Conservation (phyloP, 2,113 vertebrate species). For the Thymallus thymallus region DNA sequence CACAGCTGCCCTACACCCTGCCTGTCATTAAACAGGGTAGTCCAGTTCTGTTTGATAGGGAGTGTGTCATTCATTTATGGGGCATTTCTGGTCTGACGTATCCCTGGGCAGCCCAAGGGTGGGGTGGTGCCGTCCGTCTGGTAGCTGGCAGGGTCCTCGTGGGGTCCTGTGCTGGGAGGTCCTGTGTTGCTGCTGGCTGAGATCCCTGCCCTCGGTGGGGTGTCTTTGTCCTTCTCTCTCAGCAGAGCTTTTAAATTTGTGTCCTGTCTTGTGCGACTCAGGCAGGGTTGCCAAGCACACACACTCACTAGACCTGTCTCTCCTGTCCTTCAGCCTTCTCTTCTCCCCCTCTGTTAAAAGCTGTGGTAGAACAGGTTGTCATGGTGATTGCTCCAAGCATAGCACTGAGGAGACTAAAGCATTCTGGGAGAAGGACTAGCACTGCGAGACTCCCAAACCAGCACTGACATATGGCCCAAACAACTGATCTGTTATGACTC, state of each 20-base stretch:
- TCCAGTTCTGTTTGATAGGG: neutral
- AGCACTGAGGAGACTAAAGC: too few species aligned
- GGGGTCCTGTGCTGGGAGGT: neutral
- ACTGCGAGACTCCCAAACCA: too few species aligned
- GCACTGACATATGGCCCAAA: too few species aligned
- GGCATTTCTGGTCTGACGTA: neutral
- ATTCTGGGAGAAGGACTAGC: too few species aligned
- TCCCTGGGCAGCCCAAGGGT: neutral
- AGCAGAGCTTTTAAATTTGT: neutral
- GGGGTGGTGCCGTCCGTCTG: neutral
- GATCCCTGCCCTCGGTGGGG: neutral
- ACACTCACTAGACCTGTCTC: too few species aligned
- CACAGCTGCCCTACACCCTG: too few species aligned
- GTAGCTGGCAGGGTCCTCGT: neutral
- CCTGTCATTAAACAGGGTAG: neutral
- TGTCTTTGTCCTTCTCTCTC: neutral
- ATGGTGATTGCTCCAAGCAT: too few species aligned
- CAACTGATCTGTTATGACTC: too few species aligned
- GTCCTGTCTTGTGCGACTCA: too few species aligned
- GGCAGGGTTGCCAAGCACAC: neutral
- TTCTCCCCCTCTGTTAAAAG: too few species aligned
- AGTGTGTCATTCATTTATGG: neutral
- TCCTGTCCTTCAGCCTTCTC: too few species aligned
- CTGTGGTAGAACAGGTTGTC: too few species aligned
- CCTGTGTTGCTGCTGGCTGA: neutral